phyloP scores from a whole-genome alignment of 2,797 vertebrate species.

The Hafferia zeledoni region DNA sequence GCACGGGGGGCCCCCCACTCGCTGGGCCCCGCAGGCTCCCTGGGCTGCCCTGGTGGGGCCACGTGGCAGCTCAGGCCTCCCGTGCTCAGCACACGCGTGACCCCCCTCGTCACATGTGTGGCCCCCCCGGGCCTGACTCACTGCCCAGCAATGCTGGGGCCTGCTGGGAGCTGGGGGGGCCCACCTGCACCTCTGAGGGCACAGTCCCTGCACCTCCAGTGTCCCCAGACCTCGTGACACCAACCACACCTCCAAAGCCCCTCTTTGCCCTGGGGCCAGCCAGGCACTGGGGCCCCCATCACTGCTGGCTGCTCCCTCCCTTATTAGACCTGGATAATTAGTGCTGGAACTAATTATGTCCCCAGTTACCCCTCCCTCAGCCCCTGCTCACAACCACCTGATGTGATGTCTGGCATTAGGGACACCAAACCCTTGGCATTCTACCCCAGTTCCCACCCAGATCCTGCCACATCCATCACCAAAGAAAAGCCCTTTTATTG shows the following conservation, averaged over 20 bases:
- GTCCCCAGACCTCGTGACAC: neutral
- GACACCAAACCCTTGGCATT: neutral
- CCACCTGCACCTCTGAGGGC: neutral
- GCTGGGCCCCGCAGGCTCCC: neutral
- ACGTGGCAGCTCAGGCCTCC: neutral
- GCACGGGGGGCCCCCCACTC: neutral
- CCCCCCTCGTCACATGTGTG: neutral
- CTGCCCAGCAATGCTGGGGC: too few species aligned
- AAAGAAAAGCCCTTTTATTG: slow-evolving; percentile 63
- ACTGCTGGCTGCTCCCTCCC: neutral
- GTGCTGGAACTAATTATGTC: neutral
- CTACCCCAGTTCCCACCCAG: neutral
- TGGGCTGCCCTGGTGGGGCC: neutral
- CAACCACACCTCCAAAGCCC: neutral
- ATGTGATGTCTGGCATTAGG: rapidly evolving
- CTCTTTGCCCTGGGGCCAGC: neutral
- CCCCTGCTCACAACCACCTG: neutral
- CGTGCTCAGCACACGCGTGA: neutral
- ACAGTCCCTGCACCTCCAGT: neutral
- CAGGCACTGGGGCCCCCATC: neutral
- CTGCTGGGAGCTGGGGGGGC: too few species aligned
- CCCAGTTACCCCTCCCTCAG: neutral
- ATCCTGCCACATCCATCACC: neutral
- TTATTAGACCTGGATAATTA: neutral
- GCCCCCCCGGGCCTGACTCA: too few species aligned